Percentiles rank a stretch among this genome's conserved stretches.
Conservation (phyloP, 2,113 vertebrate genomes). For the Struthio camelus region DNA sequence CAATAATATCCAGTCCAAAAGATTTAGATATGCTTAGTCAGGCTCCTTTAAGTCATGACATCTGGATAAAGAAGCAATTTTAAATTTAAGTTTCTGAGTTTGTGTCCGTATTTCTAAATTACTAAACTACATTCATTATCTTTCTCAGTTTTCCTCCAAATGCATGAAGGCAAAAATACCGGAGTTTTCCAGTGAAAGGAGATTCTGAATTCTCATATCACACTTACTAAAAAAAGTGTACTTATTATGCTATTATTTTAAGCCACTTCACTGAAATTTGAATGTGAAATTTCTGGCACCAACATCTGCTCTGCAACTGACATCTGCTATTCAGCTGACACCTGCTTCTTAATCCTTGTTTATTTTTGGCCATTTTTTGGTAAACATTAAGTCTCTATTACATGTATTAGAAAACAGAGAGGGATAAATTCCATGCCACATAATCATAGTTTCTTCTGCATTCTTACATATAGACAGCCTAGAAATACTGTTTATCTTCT, state of each 20-base stretch:
- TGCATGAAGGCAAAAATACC: background rate
- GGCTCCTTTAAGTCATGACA: background rate
- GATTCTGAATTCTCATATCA: background rate
- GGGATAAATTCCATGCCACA: background rate
- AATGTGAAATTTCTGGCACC: background rate
- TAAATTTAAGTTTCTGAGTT: background rate
- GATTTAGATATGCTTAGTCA: background rate
- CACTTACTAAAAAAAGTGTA: background rate
- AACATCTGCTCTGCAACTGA: background rate
- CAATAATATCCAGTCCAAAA: background rate
- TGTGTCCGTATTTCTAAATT: background rate
- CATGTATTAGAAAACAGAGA: background rate
- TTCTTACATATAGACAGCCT: background rate
- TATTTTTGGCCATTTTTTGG: background rate
- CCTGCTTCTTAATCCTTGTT: slow-evolving; percentile 5
- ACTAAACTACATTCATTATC: background rate
- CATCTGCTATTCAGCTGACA: background rate
- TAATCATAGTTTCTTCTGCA: background rate
- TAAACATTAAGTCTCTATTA: background rate
- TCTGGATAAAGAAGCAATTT: background rate
- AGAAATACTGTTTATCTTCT: background rate
- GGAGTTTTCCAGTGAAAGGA: background rate
- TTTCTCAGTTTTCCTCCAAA: background rate
- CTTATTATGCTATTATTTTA: background rate
- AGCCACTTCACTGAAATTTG: background rate